Evolutionary conservation across 2,113 vertebrate genomes (phyloP).

Genomic region (Spea multiplicata): DNA sequence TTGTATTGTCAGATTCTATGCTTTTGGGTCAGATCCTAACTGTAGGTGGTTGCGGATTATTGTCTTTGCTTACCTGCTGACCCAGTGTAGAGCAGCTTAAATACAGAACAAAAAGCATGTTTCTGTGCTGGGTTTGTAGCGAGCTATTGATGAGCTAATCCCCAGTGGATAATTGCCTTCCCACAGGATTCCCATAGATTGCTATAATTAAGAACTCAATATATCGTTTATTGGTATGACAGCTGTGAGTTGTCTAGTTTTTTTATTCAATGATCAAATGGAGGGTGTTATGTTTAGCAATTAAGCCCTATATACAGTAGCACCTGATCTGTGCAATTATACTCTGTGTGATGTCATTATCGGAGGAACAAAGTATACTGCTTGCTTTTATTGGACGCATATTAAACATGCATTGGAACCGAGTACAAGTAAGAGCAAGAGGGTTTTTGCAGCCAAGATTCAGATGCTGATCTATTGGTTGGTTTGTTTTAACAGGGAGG

Average conservation of each 20-base stretch:
- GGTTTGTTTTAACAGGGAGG: neutral
- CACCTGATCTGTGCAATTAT: neutral
- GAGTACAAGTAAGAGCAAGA: conserved; percentile 9
- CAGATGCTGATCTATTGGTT: neutral
- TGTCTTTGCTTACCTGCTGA: too few species aligned
- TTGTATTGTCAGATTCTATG: too few species aligned
- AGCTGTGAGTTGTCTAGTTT: neutral
- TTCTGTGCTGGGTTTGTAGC: neutral
- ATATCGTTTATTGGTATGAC: neutral
- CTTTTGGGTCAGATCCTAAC: too few species aligned
- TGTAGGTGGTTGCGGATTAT: too few species aligned
- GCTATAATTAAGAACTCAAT: neutral
- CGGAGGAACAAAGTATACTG: neutral
- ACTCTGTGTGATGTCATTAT: neutral
- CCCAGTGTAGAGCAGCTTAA: too few species aligned
- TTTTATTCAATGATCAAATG: neutral
- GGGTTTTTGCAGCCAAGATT: neutral
- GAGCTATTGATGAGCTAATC: neutral
- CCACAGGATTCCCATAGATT: conserved; percentile 27
- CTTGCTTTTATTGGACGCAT: conserved; percentile 28
- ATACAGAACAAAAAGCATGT: too few species aligned
- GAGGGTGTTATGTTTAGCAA: neutral
- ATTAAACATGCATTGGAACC: conserved; percentile 2
- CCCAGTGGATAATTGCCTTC: neutral
- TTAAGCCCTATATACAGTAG: neutral